Conservation (phyloP, 1,140 invertebrate species). For the Lordiphosa mommai region DNA sequence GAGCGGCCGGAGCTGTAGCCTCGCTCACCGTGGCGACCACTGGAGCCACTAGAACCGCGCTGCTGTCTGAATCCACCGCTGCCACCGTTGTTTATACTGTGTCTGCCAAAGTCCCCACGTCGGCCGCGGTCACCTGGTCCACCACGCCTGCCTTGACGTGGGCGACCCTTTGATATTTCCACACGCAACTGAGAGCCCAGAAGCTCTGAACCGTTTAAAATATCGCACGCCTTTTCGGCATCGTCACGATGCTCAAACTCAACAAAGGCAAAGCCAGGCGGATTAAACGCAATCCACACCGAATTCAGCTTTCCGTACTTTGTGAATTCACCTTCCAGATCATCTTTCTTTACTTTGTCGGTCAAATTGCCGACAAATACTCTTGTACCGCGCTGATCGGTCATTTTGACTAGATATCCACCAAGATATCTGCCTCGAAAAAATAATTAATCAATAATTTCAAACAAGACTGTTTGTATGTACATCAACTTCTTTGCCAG, state of each 20-base stretch:
- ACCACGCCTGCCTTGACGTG: conserved; percentile 81
- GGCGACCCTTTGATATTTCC: conserved; percentile 89
- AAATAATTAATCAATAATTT: conserved; percentile 69
- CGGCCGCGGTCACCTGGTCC: conserved; percentile 81
- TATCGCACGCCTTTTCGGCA: conserved; percentile 95
- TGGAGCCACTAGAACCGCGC: conserved; percentile 70
- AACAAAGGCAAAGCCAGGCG: conserved; percentile 98
- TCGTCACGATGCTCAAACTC: conserved; percentile 97
- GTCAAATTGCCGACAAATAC: conserved; percentile 92
- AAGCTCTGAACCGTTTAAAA: conserved; percentile 92
- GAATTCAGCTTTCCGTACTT: conserved; percentile 96
- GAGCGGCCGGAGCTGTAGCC: conserved; percentile 81
- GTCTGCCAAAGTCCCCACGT: conserved; percentile 80
- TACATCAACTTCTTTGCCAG: conserved; percentile 59
- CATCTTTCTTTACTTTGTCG: conserved; percentile 92
- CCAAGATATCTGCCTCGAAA: conserved; percentile 34
- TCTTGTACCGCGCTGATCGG: conserved; percentile 84
- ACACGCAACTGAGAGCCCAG: conserved; percentile 90
- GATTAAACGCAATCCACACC: conserved; percentile 97
- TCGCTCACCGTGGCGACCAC: conserved; percentile 75
- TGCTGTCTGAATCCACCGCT: conserved; percentile 71
- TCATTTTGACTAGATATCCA: conserved; percentile 52
- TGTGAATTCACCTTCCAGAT: conserved; percentile 90
- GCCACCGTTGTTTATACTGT: conserved; percentile 80
- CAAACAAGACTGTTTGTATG: conserved; percentile 63